Percentiles rank a stretch among this genome's conserved stretches.
Conservation (phyloP, 2,888 invertebrate species). For the Nephrotoma guestfalica region DNA sequence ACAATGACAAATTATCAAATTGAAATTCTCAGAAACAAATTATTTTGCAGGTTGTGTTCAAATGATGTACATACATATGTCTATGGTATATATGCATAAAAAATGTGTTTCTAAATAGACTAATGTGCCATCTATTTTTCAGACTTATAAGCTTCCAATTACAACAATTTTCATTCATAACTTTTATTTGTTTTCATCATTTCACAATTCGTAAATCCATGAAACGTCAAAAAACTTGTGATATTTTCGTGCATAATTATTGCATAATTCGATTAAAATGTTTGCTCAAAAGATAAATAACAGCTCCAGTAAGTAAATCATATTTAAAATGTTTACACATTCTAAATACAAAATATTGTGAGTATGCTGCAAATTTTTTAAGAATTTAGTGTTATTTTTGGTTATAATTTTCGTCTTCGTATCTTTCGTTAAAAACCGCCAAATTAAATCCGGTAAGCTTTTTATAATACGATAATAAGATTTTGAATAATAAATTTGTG, state of each 20-base stretch:
- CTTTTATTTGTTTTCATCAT: background rate
- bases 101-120: background rate
- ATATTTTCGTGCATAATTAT: background rate
- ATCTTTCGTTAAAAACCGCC: background rate
- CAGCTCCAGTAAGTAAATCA: background rate
- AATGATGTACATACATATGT: too few relatives aligned
- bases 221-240: background rate
- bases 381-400: background rate
- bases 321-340: background rate
- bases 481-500: too few relatives aligned
- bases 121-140: background rate
- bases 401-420: background rate
- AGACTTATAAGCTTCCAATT: background rate
- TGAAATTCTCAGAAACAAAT: too few relatives aligned
- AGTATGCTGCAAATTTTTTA: background rate
- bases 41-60: too few relatives aligned
- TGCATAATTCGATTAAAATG: background rate
- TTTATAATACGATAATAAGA: too few relatives aligned
- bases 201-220: background rate
- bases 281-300: background rate
- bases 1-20: too few relatives aligned
- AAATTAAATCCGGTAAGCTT: too few relatives aligned
- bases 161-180: background rate
- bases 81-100: too few relatives aligned
- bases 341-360: background rate